A percentile compares a stretch with the other conserved stretches of the same genome.
These are phyloP conservation scores for Gadus macrocephalus DNA, from an alignment of 2,113 vertebrate genomes.

Conservation along the genomic window DNA sequence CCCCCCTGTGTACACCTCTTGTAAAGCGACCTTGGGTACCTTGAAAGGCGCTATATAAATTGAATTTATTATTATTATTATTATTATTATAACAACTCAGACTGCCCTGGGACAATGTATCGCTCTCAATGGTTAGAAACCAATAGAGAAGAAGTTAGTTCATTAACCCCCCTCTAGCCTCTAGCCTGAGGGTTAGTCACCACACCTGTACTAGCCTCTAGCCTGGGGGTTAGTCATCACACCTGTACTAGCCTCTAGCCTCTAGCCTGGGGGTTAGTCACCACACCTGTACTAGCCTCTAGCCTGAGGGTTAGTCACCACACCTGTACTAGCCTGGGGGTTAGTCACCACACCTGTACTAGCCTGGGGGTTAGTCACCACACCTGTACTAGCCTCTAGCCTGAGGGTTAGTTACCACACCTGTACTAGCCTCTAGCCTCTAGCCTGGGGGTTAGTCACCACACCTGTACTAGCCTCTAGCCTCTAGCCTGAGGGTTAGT, in stretches of 20 bases:
- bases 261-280: not conserved
- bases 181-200: too few species aligned
- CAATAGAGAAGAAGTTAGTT: slow-evolving; percentile 19
- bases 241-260: slow-evolving; percentile 55
- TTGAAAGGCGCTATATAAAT: too few species aligned
- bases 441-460: not conserved
- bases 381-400: not conserved
- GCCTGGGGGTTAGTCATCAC: not conserved
- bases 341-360: slow-evolving; percentile 31
- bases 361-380: slow-evolving; percentile 66
- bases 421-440: not conserved
- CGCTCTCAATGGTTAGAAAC: too few species aligned
- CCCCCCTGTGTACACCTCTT: too few species aligned
- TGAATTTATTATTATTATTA: too few species aligned
- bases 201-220: not conserved
- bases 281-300: slow-evolving; percentile 47
- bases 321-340: slow-evolving; percentile 56
- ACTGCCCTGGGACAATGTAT: too few species aligned
- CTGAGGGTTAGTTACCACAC: not conserved
- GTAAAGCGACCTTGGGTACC: too few species aligned
- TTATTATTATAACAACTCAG: too few species aligned
- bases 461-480: slow-evolving; percentile 53
- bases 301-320: slow-evolving; percentile 48
- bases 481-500: not conserved
- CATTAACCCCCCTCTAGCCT: too few species aligned